Evolutionary conservation across 2,888 invertebrate genomes (phyloP).

Genomic region (Agriopis aurantiaria): DNA sequence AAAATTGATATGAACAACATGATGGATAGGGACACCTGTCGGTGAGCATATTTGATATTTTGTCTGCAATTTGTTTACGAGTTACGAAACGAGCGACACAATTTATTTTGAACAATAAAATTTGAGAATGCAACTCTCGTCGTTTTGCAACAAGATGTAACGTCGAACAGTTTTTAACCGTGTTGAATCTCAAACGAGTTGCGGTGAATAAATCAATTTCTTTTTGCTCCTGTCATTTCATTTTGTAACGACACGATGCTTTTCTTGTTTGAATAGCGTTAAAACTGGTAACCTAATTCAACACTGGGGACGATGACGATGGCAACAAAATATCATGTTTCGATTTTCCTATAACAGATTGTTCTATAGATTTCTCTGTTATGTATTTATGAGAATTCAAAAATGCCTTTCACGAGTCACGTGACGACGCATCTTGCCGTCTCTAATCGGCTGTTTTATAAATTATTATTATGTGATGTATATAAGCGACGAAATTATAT

Average conservation of each 20-base stretch:
- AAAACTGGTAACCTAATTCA: not conserved
- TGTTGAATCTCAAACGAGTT: conserved; percentile 55
- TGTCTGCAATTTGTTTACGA: conserved; percentile 28
- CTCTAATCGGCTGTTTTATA: conserved; percentile 50
- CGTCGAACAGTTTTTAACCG: conserved; percentile 61
- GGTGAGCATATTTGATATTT: conserved; percentile 59
- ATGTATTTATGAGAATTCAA: conserved; percentile 51
- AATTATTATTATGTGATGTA: conserved; percentile 36
- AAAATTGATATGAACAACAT: conserved; percentile 11
- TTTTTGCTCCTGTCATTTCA: conserved; percentile 31
- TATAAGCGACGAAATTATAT: conserved; percentile 6
- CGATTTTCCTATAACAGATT: conserved; percentile 37
- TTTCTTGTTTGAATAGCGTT: conserved; percentile 9
- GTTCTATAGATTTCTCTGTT: conserved; percentile 59
- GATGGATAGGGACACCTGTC: conserved; percentile 12
- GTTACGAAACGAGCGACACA: conserved; percentile 51
- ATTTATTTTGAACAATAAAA: conserved; percentile 52
- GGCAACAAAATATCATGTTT: conserved; percentile 18
- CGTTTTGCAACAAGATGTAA: conserved; percentile 68
- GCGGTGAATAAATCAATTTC: conserved; percentile 35
- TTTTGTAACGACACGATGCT: conserved; percentile 3
- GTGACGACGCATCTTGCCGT: conserved; percentile 50
- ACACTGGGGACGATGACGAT: not conserved
- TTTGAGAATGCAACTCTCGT: conserved; percentile 57
- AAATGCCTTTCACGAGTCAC: conserved; percentile 67